Conservation (phyloP, 1,140 invertebrate genomes). For the Eulimnadia texana region DNA sequence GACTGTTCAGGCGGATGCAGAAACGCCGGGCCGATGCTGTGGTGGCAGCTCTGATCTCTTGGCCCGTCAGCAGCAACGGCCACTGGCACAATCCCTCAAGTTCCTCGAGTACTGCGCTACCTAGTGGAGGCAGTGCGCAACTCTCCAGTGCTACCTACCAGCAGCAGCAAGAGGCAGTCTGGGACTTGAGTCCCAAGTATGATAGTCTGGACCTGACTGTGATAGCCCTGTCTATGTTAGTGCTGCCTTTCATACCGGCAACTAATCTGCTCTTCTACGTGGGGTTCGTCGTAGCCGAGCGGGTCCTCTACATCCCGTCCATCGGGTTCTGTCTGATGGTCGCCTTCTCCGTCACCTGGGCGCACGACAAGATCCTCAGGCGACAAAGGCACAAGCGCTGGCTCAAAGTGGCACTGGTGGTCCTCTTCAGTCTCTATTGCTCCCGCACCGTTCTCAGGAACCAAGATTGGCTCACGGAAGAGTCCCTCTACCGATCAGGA, state of each 20-base stretch:
- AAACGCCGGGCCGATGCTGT: background rate
- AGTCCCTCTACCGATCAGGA: conserved; percentile 80
- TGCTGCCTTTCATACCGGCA: conserved; percentile 83
- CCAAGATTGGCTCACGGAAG: conserved; percentile 81
- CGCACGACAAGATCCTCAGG: conserved; percentile 23
- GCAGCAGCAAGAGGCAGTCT: background rate
- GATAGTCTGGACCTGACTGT: conserved; percentile 17
- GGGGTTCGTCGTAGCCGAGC: conserved; percentile 90
- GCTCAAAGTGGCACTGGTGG: conserved; percentile 30
- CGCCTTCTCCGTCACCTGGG: conserved; percentile 50
- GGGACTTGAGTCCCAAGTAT: conserved; percentile 1
- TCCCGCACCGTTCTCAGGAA: conserved; percentile 67
- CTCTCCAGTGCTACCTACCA: background rate
- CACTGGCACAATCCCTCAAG: conserved; percentile 6
- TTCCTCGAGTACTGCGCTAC: background rate
- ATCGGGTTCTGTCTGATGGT: conserved; percentile 84
- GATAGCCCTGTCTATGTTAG: conserved; percentile 57
- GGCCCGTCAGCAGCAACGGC: background rate
- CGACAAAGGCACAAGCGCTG: conserved; percentile 20
- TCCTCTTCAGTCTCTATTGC: conserved; percentile 48
- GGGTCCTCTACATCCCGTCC: conserved; percentile 87
- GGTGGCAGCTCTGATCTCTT: background rate
- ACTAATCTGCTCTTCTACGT: conserved; percentile 90
- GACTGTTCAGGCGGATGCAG: background rate
- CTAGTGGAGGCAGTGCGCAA: conserved; percentile 1